Conservation (phyloP, 2,113 vertebrate species). For the Callopanchax toddi region DNA sequence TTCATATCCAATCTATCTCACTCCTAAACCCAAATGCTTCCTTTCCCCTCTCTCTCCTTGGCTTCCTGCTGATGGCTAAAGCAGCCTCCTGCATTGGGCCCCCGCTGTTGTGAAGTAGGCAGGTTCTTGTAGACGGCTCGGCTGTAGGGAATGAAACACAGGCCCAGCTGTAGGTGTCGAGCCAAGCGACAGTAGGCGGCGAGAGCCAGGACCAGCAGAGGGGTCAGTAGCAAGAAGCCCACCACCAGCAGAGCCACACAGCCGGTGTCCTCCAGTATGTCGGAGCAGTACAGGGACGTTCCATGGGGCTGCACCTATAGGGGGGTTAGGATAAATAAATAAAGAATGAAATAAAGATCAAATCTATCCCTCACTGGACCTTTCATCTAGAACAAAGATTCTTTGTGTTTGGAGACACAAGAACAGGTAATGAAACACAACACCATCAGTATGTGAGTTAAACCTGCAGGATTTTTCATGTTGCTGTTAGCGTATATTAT, state of each 20-base stretch:
- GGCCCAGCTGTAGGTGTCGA: slow-evolving; percentile 85
- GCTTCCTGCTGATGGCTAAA: slow-evolving; percentile 66
- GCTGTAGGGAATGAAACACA: slow-evolving; percentile 92
- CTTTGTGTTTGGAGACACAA: neutral
- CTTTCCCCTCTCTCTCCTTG: slow-evolving; percentile 70
- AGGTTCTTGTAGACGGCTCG: slow-evolving; percentile 87
- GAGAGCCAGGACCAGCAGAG: slow-evolving; percentile 87
- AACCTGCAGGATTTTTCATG: neutral
- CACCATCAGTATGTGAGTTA: neutral
- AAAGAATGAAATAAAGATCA: no score
- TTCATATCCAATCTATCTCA: slow-evolving; percentile 24
- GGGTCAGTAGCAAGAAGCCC: slow-evolving; percentile 86
- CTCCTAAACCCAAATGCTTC: slow-evolving; percentile 86
- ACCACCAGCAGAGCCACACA: slow-evolving; percentile 87
- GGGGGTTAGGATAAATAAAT: no score
- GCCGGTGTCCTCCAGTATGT: slow-evolving; percentile 83
- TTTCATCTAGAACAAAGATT: no score
- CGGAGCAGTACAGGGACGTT: slow-evolving; percentile 80
- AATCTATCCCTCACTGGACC: no score
- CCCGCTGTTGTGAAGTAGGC: slow-evolving; percentile 58
- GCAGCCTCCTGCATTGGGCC: slow-evolving; percentile 56
- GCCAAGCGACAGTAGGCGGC: slow-evolving; percentile 89
- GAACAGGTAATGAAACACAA: neutral
- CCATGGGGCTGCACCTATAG: slow-evolving; percentile 82
- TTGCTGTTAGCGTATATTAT: neutral